phyloP scores from a whole-genome alignment of 2,113 vertebrate species.

The Chaenogobius annularis region DNA sequence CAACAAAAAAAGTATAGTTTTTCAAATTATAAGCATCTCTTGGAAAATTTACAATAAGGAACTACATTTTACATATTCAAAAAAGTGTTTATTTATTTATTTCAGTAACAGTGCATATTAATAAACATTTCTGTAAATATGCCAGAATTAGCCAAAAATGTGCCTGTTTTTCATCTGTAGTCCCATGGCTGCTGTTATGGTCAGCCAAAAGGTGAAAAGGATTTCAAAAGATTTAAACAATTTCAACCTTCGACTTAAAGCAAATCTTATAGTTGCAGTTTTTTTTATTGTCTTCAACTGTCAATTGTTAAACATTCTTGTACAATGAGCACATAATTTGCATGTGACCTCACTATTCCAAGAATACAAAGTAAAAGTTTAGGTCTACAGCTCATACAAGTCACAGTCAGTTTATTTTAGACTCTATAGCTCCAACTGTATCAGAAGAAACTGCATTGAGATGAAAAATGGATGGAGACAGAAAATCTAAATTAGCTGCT shows the following conservation, averaged over 20 bases:
- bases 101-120: no score
- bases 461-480: background rate
- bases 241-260: background rate
- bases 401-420: background rate
- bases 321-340: no score
- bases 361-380: background rate
- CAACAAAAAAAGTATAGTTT: background rate
- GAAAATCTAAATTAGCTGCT: conserved; percentile 38
- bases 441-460: background rate
- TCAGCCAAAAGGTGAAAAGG: no score
- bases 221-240: background rate
- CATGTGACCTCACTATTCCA: background rate
- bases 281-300: no score
- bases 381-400: background rate
- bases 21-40: background rate
- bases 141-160: no score
- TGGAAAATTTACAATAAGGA: background rate
- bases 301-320: no score
- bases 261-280: no score
- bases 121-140: no score
- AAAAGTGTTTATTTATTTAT: no score
- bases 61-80: background rate
- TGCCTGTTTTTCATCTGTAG: no score
- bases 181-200: no score
- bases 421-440: background rate